These are phyloP conservation scores for Orthosia gothica DNA, from an alignment of 2,888 invertebrate species.

Conservation along the genomic window DNA sequence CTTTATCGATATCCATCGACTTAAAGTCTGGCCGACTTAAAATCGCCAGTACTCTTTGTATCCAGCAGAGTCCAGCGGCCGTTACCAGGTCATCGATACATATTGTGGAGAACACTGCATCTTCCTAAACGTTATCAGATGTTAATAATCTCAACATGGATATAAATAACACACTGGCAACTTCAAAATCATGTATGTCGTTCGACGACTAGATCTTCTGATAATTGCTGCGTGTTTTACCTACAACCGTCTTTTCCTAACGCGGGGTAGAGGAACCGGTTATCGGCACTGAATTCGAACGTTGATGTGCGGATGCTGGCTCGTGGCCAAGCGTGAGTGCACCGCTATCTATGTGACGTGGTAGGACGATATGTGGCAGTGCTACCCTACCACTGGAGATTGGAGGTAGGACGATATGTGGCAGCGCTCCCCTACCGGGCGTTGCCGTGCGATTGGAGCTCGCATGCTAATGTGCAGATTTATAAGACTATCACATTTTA, in stretches of 20 bases:
- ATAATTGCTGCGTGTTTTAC: background rate
- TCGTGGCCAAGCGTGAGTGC: conserved; percentile 42
- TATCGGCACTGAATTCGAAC: conserved; percentile 48
- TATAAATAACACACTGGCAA: too few relatives aligned
- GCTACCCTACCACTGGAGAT: conserved; percentile 9
- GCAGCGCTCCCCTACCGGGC: conserved; percentile 20
- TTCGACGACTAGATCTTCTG: background rate
- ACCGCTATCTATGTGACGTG: conserved; percentile 33
- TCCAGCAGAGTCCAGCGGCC: too few relatives aligned
- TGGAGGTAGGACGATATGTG: conserved; percentile 24
- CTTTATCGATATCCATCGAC: too few relatives aligned
- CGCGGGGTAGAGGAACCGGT: conserved; percentile 40
- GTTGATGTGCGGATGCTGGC: conserved; percentile 50
- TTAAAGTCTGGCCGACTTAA: too few relatives aligned
- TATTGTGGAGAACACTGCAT: too few relatives aligned
- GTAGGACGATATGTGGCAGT: conserved; percentile 29
- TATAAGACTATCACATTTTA: conserved; percentile 14
- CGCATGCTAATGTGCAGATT: conserved; percentile 26
- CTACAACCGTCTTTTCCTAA: conserved; percentile 10
- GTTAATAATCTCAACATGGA: too few relatives aligned
- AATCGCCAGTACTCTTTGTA: too few relatives aligned
- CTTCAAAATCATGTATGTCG: too few relatives aligned
- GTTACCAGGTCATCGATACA: too few relatives aligned
- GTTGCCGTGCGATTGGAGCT: background rate
- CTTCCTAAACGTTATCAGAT: too few relatives aligned